These are phyloP conservation scores for Tryphoninae sp. DNA, from an alignment of 2,888 invertebrate species.

Conservation along the genomic window DNA sequence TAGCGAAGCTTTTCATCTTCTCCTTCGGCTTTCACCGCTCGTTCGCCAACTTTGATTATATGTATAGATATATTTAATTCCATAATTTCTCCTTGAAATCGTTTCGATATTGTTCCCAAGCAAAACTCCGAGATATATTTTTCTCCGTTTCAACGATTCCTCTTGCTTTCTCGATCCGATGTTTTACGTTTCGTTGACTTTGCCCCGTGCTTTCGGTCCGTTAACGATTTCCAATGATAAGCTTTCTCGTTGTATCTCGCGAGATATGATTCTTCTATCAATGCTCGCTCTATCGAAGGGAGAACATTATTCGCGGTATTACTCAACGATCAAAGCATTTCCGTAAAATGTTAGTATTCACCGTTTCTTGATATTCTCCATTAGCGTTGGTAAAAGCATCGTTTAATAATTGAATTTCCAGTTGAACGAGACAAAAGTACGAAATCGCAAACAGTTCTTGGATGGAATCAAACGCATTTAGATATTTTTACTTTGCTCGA, in stretches of 20 bases:
- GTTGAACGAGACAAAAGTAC: slow-evolving; percentile 1
- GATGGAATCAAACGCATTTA: slow-evolving; percentile 18
- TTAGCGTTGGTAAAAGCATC: not conserved
- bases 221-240: slow-evolving; percentile 24
- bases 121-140: not conserved
- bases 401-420: not conserved
- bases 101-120: slow-evolving; percentile 5
- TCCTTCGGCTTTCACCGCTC: slow-evolving; percentile 11
- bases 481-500: slow-evolving; percentile 15
- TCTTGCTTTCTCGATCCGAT: slow-evolving; percentile 29
- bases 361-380: not conserved
- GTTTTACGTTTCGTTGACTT: slow-evolving; percentile 36
- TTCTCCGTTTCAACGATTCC: not conserved
- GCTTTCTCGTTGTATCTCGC: not conserved
- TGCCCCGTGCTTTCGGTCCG: not conserved
- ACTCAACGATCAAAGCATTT: not conserved
- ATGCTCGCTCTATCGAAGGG: not conserved
- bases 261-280: not conserved
- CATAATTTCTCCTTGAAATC: slow-evolving; percentile 17
- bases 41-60: not conserved
- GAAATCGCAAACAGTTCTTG: slow-evolving; percentile 24
- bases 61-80: slow-evolving; percentile 16
- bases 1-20: slow-evolving; percentile 44
- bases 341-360: not conserved
- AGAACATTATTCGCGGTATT: not conserved